Conservation (phyloP, 1,140 invertebrate species). For the Caenorhabditis latens region DNA sequence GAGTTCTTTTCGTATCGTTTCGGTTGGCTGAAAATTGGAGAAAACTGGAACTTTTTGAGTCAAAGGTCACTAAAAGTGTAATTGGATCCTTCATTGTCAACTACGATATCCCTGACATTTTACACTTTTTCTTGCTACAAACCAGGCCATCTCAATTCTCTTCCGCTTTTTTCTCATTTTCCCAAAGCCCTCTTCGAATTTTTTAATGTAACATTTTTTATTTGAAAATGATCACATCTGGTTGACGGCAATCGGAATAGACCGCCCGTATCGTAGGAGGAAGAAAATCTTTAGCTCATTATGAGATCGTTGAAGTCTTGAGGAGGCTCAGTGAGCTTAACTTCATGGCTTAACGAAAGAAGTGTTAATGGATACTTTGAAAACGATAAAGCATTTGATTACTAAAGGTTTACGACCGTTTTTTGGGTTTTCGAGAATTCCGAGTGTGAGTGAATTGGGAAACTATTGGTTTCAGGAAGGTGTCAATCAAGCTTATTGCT, state of each 20-base stretch:
- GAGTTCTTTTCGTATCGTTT: slow-evolving; percentile 29
- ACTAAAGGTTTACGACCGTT: neutral
- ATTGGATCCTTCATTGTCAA: neutral
- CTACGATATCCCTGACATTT: slow-evolving; percentile 9
- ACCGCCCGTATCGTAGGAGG: slow-evolving; percentile 34
- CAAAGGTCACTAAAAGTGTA: neutral
- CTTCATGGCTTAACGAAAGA: neutral
- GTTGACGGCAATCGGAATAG: neutral
- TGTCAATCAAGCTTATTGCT: too few species aligned
- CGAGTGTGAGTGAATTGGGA: neutral
- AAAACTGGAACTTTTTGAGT: neutral
- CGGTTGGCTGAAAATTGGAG: neutral
- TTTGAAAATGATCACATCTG: slow-evolving; percentile 39
- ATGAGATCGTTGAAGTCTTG: slow-evolving; percentile 1
- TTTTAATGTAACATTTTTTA: slow-evolving; percentile 49
- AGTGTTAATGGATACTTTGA: slow-evolving; percentile 6
- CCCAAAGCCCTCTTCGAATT: too few species aligned
- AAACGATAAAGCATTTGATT: neutral
- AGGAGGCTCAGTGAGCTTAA: neutral
- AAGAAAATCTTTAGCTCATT: slow-evolving; percentile 4
- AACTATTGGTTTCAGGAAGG: too few species aligned
- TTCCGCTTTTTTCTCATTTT: neutral
- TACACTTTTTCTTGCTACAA: slow-evolving; percentile 43
- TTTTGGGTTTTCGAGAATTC: neutral
- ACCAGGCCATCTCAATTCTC: neutral